Evolutionary conservation across 2,888 invertebrate genomes (phyloP), one percentile per base, ranked within the genome.

Genomic region (Zaprionus bogoriensis): DNA sequence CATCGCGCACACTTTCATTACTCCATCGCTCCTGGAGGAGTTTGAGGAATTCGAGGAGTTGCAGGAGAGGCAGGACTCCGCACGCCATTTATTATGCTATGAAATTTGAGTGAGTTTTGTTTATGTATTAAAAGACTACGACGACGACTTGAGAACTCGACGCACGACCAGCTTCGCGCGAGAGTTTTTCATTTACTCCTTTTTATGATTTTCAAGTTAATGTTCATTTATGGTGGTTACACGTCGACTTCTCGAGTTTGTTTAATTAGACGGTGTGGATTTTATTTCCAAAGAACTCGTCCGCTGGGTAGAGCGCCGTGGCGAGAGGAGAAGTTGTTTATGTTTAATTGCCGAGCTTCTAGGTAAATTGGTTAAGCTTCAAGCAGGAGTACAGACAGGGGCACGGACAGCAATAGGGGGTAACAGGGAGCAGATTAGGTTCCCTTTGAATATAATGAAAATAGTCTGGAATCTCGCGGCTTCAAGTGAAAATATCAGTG

Each of bases 161-260:
- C n/a, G n/a, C n/a, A n/a, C n/a, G n/a, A n/a, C n/a, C n/a, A n/a
- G n/a, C n/a, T n/a, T n/a, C 44, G 64, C 28, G 28, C 45, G 27
- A 65, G 67, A 61, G 58, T 55, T 77, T 67, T 65, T 77, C 46
- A 60, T 76, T 75, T 51, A 71, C 68, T 77, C 75, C 70, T 63
- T 74, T 78, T 67, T 82, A 82, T 82, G 82, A 85, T 79, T 82
- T 85, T 77, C 76, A 69, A 76, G 83, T 85, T 87, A 87, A 88
- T 88, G 88, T 84, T 88, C 88, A 88, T 87, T 88, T 88, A 88
- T 88, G 89, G 82, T 86, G 84, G 81, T 81, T 81, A 80, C 80
- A 80, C 81, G 62, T 80, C 78, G 81, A 80, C 78, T 80, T 88
- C 77, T 66, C 74, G 67, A 77, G 81, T 74, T 81, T 84, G 82